A percentile compares a stretch with the other conserved stretches of the same genome.
These are phyloP conservation scores for Nycteola revayana DNA, from an alignment of 2,888 invertebrate genomes.

Conservation along the genomic window DNA sequence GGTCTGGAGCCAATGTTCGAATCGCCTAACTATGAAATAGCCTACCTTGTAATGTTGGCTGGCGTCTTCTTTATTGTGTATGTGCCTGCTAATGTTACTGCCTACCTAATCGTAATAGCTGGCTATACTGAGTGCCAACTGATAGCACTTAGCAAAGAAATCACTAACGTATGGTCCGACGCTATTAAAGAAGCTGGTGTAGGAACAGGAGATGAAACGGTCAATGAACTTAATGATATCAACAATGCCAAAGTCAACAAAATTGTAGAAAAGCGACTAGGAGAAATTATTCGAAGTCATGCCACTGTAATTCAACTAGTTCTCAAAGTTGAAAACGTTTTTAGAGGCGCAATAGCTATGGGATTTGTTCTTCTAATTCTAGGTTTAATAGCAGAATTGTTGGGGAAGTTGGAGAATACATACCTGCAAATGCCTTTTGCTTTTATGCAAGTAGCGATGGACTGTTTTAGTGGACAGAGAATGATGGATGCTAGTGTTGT, in stretches of 20 bases:
- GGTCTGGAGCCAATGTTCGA: conserved; percentile 30
- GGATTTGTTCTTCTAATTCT: conserved; percentile 40
- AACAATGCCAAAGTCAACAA: conserved; percentile 22
- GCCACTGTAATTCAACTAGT: conserved; percentile 32
- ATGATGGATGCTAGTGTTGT: conserved; percentile 48
- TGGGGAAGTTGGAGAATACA: conserved; percentile 49
- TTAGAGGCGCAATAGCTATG: conserved; percentile 38
- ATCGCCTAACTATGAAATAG: conserved; percentile 28
- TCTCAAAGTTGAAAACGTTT: conserved; percentile 35
- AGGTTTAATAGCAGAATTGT: conserved; percentile 39
- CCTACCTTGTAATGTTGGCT: conserved; percentile 17
- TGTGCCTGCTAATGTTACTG: conserved; percentile 27
- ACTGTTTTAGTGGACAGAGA: conserved; percentile 55
- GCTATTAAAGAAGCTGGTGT: conserved; percentile 12
- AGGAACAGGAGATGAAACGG: conserved; percentile 1
- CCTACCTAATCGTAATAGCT: conserved; percentile 25
- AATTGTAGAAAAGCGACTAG: conserved; percentile 26
- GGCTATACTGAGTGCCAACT: conserved; percentile 30
- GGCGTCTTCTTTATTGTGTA: conserved; percentile 22
- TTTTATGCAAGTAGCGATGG: conserved; percentile 44
- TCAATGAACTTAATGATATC: conserved; percentile 1
- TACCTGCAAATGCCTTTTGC: conserved; percentile 47
- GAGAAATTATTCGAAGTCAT: conserved; percentile 34
- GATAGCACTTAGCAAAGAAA: conserved; percentile 25
- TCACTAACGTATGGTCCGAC: conserved; percentile 26